A percentile compares a stretch with the other conserved stretches of the same genome.
Conservation (phyloP, 64 coral and sea anemone species). For the Dendronephthya gigantea region DNA sequence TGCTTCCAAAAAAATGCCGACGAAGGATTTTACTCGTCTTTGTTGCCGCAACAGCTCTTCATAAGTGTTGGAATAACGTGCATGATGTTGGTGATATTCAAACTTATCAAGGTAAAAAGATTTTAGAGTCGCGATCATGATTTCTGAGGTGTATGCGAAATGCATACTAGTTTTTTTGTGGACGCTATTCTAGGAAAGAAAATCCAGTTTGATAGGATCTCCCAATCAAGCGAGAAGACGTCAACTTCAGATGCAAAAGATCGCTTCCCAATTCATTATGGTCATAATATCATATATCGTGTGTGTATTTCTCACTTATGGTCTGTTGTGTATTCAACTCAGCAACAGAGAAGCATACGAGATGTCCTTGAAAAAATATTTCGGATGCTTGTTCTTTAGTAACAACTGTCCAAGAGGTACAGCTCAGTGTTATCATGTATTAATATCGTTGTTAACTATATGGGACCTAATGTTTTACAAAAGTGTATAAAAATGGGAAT, state of each 20-base stretch:
- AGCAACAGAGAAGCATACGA: neutral
- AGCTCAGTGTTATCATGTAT: too few species aligned
- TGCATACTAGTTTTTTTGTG: neutral
- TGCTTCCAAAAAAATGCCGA: neutral
- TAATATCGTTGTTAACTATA: too few species aligned
- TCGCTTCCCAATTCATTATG: neutral
- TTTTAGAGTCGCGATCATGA: neutral
- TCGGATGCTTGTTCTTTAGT: neutral
- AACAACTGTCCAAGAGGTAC: neutral
- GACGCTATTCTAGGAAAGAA: constrained; percentile 8
- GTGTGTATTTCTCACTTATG: constrained; percentile 12
- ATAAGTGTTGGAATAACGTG: neutral
- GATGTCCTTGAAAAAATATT: neutral
- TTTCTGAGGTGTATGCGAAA: neutral
- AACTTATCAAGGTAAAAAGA: neutral
- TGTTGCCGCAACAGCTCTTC: neutral
- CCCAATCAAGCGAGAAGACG: neutral
- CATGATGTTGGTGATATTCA: neutral
- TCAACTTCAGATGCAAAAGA: neutral
- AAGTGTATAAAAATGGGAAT: too few species aligned
- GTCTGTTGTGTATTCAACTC: neutral
- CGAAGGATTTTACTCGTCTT: neutral
- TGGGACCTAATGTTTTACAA: too few species aligned
- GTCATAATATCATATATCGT: neutral
- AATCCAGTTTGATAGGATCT: neutral